Percentiles rank a stretch among this genome's conserved stretches.
Evolutionary conservation across 1,140 invertebrate species (phyloP).

Genomic region (Zaprionus nigranus): DNA sequence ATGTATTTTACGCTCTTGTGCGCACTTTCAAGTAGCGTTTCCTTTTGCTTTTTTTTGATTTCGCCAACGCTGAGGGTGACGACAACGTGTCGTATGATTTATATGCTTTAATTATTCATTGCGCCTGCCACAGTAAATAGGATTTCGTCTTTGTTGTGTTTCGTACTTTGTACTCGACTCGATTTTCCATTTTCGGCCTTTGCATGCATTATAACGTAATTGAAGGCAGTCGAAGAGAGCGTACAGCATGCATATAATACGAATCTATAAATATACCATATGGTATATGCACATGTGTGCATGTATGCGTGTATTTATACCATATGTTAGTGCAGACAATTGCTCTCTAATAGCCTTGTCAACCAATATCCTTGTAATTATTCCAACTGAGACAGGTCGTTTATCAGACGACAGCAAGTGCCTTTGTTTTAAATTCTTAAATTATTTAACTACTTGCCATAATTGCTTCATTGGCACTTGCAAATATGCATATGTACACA

Average conservation of each 20-base stretch:
- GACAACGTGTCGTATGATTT: conserved; percentile 76
- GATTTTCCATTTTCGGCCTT: background rate
- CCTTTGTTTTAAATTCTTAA: background rate
- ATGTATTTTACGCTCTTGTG: conserved; percentile 66
- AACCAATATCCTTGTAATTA: background rate
- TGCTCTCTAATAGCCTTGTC: conserved; percentile 5
- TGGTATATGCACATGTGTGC: background rate
- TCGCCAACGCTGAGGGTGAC: conserved; percentile 33
- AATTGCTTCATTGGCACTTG: background rate
- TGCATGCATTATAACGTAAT: conserved; percentile 12
- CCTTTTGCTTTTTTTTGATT: background rate
- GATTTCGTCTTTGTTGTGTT: conserved; percentile 8
- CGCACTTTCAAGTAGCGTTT: conserved; percentile 69
- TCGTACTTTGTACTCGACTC: background rate
- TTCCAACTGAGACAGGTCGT: background rate
- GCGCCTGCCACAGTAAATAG: conserved; percentile 37
- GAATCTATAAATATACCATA: background rate
- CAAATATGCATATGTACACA: conserved; percentile 5
- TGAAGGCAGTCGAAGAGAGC: background rate
- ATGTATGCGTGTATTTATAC: background rate
- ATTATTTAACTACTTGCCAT: conserved; percentile 10
- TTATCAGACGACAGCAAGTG: background rate
- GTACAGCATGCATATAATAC: background rate
- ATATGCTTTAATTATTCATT: conserved; percentile 79
- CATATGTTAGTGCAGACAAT: background rate